Base-by-base conservation (phyloP, 2,888 invertebrate species). In the Pollenia griseotomentosa region DNA sequence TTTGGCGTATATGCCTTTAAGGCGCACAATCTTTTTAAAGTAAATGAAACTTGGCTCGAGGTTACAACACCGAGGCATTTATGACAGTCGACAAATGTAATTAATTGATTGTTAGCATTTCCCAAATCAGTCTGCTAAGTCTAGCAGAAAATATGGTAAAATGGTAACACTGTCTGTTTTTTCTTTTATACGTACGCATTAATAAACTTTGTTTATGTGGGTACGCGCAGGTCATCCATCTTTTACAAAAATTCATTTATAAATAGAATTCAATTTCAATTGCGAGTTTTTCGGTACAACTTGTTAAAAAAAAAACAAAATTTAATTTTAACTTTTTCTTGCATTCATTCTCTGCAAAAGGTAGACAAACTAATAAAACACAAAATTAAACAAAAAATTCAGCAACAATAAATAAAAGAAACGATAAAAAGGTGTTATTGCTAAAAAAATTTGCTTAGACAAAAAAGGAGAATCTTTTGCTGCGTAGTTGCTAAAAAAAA, bases 151-250 rank as follows among this genome's bases (percentile, higher is more conserved):
- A 23, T 23, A 3, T 23, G 23, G 23, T 23, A 23, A 23, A 23
- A 23, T 23, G 23, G 23, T 23, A 23, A 23, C 23, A 2, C 23
- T 23, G 23, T 48, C 11, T 51, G 46, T 33, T 65, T 19, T 33
- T 40, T 19, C 55, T 14, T 51, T 63, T 11, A 57, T 5, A 44
- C 19, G 55, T 19, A 33, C 44, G 44, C 16, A 9, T 51, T 10
- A 2, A 55, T 48, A 23, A 42, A 55, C 0, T 79, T 71, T 71
- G 66, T 75, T 51, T 44, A 74, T 23, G 57, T 63, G 61, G 65
- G 16, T 57, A 68, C 73, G 87, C 87, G 87, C 84, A 84, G 84
- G 81, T 84, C 84, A 82, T 70, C 68, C 84, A 82, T 70, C 68
- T 61, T 78, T 59, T 57, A 51, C 23, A 74, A 70, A 68, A 59